Evolutionary conservation across 2,888 invertebrate species (phyloP), one percentile per base, ranked within the genome.

Genomic region (Drosophila nr. medialis): DNA sequence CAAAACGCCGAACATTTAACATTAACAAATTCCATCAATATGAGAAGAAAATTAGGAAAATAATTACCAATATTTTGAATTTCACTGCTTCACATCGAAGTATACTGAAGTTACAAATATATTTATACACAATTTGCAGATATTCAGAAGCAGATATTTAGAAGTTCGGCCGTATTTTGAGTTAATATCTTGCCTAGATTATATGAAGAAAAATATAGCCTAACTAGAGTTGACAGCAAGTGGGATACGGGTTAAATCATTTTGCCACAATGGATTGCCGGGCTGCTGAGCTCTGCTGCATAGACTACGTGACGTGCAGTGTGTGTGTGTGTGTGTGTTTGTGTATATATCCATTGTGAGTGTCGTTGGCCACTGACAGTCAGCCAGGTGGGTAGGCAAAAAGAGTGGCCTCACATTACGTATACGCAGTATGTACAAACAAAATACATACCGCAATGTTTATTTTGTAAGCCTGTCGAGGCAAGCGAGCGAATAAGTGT

Each of bases 371-470:
- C 76, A 68, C 72, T 75, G 75, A 69, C 66, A 63, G 77, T 67
- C 69, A 53, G 75, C 56, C 66, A 79, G 85, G 81, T 87, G 77
- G 88, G 83, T 67, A 56, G 67, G 55, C 55, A 64, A 79, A 64
- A 77, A 72, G 83, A 78, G 75, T 81, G 77, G 81, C 83, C 84
- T 72, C 64, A 78, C 83, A 83, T 79, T 87, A 86, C 83, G 86
- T 84, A 83, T 84, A 86, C 84, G 84, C 84, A 84, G 74, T 78
- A 85, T 88, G 83, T 78, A 69, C 78, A 83, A 86, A 82, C 88
- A 88, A 86, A 88, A 83, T 82, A 80, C 86, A 84, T 68, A 80
- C 86, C 86, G 88, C 84, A 88, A 86, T 88, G 86, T 86, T 86
- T 88, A 77, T 86, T 86, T 82, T 85, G 81, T 78, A 80, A 86